Evolutionary conservation across 2,797 vertebrate genomes (phyloP).

Genomic region (Microctenopoma lineatum): DNA sequence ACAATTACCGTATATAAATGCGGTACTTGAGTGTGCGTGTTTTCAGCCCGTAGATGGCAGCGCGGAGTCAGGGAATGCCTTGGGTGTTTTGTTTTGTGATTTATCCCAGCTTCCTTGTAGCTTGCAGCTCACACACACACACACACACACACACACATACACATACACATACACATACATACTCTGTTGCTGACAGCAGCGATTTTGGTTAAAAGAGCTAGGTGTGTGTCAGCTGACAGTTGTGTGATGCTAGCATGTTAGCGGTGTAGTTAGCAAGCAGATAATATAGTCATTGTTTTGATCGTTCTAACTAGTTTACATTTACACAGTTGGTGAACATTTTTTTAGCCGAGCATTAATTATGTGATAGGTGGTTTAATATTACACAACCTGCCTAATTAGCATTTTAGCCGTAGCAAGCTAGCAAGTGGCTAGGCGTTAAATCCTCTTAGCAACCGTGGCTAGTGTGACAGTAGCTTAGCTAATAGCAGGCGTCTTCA

Average conservation of each 20-base stretch:
- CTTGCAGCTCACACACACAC: slow-evolving; percentile 27
- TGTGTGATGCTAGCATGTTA: slow-evolving; percentile 61
- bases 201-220: slow-evolving; percentile 3
- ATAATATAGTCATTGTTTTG: background rate
- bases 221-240: slow-evolving; percentile 69
- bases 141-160: slow-evolving; percentile 34
- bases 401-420: slow-evolving; percentile 11
- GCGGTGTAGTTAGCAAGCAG: slow-evolving; percentile 30
- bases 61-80: slow-evolving; percentile 11
- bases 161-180: slow-evolving; percentile 34
- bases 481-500: slow-evolving; percentile 27
- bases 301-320: background rate
- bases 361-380: background rate
- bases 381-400: background rate
- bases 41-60: slow-evolving; percentile 56
- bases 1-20: too few relatives aligned
- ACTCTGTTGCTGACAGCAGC: slow-evolving; percentile 66
- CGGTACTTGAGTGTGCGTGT: background rate
- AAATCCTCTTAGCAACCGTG: slow-evolving; percentile 29
- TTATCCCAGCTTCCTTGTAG: slow-evolving; percentile 53
- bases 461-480: slow-evolving; percentile 13
- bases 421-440: slow-evolving; percentile 29
- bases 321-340: background rate
- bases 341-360: background rate
- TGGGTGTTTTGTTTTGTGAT: slow-evolving; percentile 60